Percentiles rank a stretch among this genome's conserved stretches.
Evolutionary conservation across 2,113 vertebrate genomes (phyloP).

Genomic region (Prunella fulvescens): DNA sequence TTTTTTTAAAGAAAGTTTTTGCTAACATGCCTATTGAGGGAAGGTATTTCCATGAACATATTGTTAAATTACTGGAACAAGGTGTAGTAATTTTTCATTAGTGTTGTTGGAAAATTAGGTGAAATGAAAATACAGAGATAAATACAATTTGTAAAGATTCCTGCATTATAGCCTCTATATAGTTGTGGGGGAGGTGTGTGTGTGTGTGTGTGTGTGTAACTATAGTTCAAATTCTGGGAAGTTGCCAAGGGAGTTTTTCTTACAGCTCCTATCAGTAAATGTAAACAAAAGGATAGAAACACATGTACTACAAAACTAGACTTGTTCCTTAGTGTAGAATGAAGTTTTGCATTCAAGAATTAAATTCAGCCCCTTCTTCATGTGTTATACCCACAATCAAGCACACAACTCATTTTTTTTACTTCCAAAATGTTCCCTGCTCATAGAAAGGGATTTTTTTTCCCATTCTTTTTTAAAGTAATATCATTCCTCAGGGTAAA

Average conservation of each 20-base stretch:
- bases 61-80: constrained; percentile 20
- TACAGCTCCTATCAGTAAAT: neutral
- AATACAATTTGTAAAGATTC: constrained; percentile 30
- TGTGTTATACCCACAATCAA: neutral
- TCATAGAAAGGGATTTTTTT: neutral
- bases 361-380: neutral
- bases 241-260: neutral
- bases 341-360: neutral
- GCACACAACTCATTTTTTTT: neutral
- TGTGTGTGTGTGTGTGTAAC: neutral
- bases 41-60: neutral
- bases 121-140: constrained; percentile 31
- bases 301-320: neutral
- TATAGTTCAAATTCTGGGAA: constrained; percentile 18
- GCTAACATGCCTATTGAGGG: neutral
- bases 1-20: neutral
- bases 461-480: neutral
- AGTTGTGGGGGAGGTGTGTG: neutral
- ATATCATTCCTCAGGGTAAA: constrained; percentile 43
- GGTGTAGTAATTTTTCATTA: constrained; percentile 16
- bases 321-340: neutral
- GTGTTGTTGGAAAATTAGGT: neutral
- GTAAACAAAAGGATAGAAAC: neutral
- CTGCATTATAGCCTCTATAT: neutral
- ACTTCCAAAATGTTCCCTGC: neutral